These are phyloP conservation scores for Himalopsyche tibetana DNA, from an alignment of 2,888 invertebrate genomes.

Conservation along the genomic window DNA sequence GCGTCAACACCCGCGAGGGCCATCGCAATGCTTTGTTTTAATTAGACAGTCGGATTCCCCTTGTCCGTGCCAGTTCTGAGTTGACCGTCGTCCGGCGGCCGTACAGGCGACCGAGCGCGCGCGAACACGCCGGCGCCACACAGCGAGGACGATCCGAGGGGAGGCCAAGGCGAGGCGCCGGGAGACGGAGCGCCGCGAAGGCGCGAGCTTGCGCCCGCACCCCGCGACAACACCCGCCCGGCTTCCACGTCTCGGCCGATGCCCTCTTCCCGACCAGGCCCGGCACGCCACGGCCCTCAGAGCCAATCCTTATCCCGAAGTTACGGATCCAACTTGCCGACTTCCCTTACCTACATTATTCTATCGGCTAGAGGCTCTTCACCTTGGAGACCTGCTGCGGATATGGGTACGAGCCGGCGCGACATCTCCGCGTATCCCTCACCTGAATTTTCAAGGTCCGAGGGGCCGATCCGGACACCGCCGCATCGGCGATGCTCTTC, in stretches of 20 bases:
- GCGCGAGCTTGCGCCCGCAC: too few relatives aligned
- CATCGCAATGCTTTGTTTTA: slow-evolving; percentile 84
- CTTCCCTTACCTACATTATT: slow-evolving; percentile 83
- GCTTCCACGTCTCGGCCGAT: slow-evolving; percentile 65
- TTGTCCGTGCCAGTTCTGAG: slow-evolving; percentile 81
- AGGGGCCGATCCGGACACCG: too few relatives aligned
- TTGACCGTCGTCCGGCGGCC: slow-evolving; percentile 76
- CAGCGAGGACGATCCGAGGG: too few relatives aligned
- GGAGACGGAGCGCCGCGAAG: too few relatives aligned
- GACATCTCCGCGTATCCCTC: too few relatives aligned
- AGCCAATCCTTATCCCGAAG: slow-evolving; percentile 85
- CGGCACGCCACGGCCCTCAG: slow-evolving; percentile 81
- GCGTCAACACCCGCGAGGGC: slow-evolving; percentile 79
- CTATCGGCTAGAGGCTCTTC: slow-evolving; percentile 82
- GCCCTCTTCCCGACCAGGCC: slow-evolving; percentile 74
- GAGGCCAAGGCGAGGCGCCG: too few relatives aligned
- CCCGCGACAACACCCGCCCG: too few relatives aligned
- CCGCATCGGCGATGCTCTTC: too few relatives aligned
- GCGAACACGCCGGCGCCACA: slow-evolving; percentile 65
- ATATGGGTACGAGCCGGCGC: too few relatives aligned
- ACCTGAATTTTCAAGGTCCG: too few relatives aligned
- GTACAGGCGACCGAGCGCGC: slow-evolving; percentile 68
- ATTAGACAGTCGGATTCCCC: slow-evolving; percentile 83
- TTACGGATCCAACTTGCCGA: slow-evolving; percentile 82
- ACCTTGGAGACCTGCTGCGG: too few relatives aligned